Percentiles rank a stretch among this genome's conserved stretches.
phyloP scores from a whole-genome alignment of 2,113 vertebrate species.

The Plecotus auritus region DNA sequence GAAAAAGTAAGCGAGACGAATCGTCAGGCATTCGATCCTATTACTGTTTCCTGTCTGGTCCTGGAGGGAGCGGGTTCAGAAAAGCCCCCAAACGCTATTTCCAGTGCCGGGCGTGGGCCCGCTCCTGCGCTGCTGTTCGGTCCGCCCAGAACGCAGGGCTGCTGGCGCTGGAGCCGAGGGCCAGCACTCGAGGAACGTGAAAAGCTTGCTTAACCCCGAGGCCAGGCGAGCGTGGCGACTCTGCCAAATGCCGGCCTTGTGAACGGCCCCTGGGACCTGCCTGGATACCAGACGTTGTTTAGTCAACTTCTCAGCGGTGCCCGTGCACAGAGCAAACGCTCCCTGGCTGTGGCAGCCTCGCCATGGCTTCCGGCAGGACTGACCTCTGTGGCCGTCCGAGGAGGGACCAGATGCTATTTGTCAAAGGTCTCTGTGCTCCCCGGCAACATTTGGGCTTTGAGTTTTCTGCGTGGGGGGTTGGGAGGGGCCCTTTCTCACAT shows the following conservation, averaged over 20 bases:
- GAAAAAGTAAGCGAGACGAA: background rate
- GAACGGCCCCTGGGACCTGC: background rate
- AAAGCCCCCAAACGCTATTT: rapidly evolving
- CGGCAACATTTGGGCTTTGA: background rate
- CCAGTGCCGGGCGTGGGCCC: rapidly evolving
- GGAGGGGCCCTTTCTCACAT: background rate
- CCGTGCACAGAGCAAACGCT: background rate
- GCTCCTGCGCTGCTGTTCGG: background rate
- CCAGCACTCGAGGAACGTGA: background rate
- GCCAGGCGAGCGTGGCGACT: rapidly evolving
- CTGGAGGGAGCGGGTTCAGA: background rate
- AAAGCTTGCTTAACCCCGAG: background rate
- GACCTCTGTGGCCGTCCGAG: background rate
- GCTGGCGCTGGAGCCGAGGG: background rate
- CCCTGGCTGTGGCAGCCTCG: rapidly evolving
- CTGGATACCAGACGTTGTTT: constrained; percentile 70
- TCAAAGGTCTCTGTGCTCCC: constrained; percentile 51
- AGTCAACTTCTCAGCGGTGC: background rate
- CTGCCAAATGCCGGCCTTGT: background rate
- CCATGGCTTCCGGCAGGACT: constrained; percentile 43
- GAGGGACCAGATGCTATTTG: constrained; percentile 48
- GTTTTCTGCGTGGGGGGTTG: background rate
- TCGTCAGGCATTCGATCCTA: background rate
- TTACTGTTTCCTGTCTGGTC: background rate
- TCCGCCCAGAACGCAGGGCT: rapidly evolving